Base-by-base conservation (phyloP, 2,113 vertebrate species). In the Emydura subglobosa region DNA sequence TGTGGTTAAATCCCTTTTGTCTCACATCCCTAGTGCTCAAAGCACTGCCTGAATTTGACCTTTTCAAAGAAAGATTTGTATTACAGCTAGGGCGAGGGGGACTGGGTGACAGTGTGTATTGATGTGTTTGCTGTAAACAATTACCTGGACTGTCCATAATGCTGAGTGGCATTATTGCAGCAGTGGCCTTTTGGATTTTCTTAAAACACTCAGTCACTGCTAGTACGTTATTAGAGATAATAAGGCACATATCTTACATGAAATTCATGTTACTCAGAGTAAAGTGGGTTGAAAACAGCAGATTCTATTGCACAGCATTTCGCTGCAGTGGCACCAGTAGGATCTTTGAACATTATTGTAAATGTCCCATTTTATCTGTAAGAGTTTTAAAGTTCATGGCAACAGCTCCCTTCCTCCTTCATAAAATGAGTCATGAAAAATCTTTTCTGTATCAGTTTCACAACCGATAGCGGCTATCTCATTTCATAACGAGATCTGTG, bases 341-440 rank as follows among this genome's bases (percentile, higher is more conserved):
- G 78, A 59, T 19, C 59, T 79, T 7, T 21, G 82, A 93, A 27
- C 86, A 91, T 92, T 96, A 94, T 85, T 55, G 44, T 4, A 4
- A 5, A 88, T 92, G 89, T 59, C 9, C 57, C 94, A 93, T 53
- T 53, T 83, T 72, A 92, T 8, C 84, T 87, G 54, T 79, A 80
- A 93, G 87, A 29, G 80, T 83, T 59, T 24, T n/a, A 3, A n/a
- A 86, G 91, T 89, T 91, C 93, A 76, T 1, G 61, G 79, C 89
- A 83, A 83, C 21, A 87, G 74, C 94, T 94, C 93, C 90, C 82
- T 93, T 95, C 94, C 91, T 94, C 91, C 87, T 89, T 93, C 88
- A 61, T 85, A 54, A 16, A 5, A 31, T 96, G 92, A 96, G 79
- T 96, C 95, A 96, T 5, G 22, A 59, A 24, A 31, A 90, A 27